These are phyloP conservation scores for Coturnix japonica DNA, from an alignment of 2,113 vertebrate genomes.

Conservation along the genomic window DNA sequence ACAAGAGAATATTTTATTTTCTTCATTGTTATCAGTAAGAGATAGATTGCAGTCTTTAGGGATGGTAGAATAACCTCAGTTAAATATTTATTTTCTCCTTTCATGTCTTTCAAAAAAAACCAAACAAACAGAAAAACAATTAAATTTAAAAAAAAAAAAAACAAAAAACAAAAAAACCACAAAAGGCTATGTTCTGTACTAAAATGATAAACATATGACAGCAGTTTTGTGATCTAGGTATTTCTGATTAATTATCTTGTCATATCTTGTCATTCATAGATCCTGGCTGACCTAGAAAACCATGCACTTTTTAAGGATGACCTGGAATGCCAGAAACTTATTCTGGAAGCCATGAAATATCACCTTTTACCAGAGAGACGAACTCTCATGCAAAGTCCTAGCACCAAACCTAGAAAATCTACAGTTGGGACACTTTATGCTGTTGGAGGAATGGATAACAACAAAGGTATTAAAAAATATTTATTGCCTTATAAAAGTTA, in stretches of 20 bases:
- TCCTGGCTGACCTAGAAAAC: slow-evolving; percentile 85
- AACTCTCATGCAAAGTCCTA: slow-evolving; percentile 85
- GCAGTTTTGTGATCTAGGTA: neutral
- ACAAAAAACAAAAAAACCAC: too few species aligned
- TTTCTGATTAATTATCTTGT: slow-evolving; percentile 28
- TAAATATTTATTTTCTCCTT: neutral
- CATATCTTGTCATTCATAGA: slow-evolving; percentile 74
- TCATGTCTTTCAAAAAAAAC: neutral
- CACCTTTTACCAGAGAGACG: slow-evolving; percentile 85
- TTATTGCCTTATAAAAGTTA: neutral
- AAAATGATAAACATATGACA: neutral
- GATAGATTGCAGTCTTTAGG: neutral
- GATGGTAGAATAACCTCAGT: neutral
- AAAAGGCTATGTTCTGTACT: neutral
- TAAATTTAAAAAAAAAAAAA: too few species aligned
- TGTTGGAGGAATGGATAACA: slow-evolving; percentile 86
- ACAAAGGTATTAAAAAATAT: slow-evolving; percentile 77
- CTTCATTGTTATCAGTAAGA: neutral
- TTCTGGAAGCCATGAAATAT: slow-evolving; percentile 87
- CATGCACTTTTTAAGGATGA: slow-evolving; percentile 85
- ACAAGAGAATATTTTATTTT: neutral
- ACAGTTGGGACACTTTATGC: slow-evolving; percentile 84
- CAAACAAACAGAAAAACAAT: too few species aligned
- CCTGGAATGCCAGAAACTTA: slow-evolving; percentile 85
- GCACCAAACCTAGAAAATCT: slow-evolving; percentile 85